Evolutionary conservation across 2,113 vertebrate species (phyloP).

Genomic region (Ceratotherium simum): DNA sequence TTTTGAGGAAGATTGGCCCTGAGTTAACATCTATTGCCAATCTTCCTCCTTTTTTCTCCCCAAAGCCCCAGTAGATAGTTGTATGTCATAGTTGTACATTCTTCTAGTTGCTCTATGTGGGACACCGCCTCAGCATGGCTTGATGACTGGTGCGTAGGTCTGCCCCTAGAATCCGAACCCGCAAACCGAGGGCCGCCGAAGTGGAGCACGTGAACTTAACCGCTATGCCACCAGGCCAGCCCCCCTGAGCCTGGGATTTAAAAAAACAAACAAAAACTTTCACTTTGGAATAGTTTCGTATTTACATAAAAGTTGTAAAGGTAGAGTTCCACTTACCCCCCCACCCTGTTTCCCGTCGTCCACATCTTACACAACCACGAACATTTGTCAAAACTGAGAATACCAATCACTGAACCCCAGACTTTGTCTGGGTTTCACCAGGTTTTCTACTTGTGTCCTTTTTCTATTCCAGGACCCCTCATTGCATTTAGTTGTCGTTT

Average conservation of each 20-base stretch:
- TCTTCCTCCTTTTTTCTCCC: too few relatives aligned
- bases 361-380: accelerated
- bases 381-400: not conserved
- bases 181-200: too few relatives aligned
- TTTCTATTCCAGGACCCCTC: not conserved
- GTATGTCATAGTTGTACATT: too few relatives aligned
- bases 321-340: accelerated
- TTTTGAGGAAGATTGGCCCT: too few relatives aligned
- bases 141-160: too few relatives aligned
- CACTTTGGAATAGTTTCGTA: not conserved
- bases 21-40: too few relatives aligned
- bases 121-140: too few relatives aligned
- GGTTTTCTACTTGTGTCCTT: not conserved
- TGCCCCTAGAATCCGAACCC: too few relatives aligned
- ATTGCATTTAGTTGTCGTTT: accelerated
- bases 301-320: not conserved
- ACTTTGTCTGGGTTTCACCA: accelerated
- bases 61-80: too few relatives aligned
- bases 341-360: accelerated
- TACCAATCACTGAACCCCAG: not conserved
- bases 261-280: not conserved
- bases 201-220: too few relatives aligned
- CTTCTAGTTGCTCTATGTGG: too few relatives aligned
- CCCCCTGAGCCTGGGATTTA: not conserved
- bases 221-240: too few relatives aligned